phyloP scores from a whole-genome alignment of 2,113 vertebrate genomes.

The Petrocephalus microphthalmus region DNA sequence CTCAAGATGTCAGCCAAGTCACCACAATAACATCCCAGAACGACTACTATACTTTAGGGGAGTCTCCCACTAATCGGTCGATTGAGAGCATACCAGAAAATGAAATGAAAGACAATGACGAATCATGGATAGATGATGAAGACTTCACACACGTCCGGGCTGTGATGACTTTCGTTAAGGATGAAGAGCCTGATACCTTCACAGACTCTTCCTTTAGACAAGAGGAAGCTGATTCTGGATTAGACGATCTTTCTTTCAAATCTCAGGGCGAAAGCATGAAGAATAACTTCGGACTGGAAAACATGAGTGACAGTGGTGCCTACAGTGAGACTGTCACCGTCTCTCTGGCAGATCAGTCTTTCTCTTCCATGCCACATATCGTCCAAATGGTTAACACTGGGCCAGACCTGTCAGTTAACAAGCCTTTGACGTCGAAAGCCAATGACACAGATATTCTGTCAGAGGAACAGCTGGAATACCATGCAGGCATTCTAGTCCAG shows the following conservation, averaged over 20 bases:
- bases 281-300: conserved; percentile 89
- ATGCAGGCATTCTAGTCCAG: conserved; percentile 82
- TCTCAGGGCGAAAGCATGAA: conserved; percentile 85
- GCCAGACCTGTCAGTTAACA: conserved; percentile 55
- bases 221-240: conserved; percentile 86
- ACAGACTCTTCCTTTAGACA: conserved; percentile 61
- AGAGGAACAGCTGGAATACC: conserved; percentile 81
- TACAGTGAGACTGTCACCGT: conserved; percentile 74
- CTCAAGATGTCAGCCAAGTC: conserved; percentile 38
- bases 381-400: conserved; percentile 69
- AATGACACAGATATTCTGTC: conserved; percentile 51
- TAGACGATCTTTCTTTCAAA: conserved; percentile 84
- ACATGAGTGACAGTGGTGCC: conserved; percentile 85
- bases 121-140: conserved; percentile 72
- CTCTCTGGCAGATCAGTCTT: conserved; percentile 72
- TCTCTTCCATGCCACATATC: conserved; percentile 73
- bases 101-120: conserved; percentile 57
- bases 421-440: conserved; percentile 53
- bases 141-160: conserved; percentile 83
- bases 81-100: conserved; percentile 24
- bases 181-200: conserved; percentile 75
- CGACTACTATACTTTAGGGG: conserved; percentile 44
- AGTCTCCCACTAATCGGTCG: conserved; percentile 25
- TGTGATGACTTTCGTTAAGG: conserved; percentile 77
- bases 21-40: conserved; percentile 52